Evolutionary conservation across 2,113 vertebrate species (phyloP).

Genomic region (Misgurnus mizolepis): DNA sequence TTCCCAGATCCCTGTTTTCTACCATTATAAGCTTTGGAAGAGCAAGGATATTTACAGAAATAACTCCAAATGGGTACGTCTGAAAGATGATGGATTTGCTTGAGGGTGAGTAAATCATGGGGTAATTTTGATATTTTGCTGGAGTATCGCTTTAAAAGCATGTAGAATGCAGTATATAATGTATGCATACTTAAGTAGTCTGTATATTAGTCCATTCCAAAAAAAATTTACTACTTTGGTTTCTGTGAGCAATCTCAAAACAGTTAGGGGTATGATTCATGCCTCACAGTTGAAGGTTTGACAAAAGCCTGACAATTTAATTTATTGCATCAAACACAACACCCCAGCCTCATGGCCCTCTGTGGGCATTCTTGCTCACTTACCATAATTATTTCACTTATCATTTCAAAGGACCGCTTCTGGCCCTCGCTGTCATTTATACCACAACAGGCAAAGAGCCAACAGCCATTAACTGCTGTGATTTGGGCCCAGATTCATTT

Average conservation of each 20-base stretch:
- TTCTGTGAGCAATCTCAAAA: not conserved
- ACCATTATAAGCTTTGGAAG: too few relatives aligned
- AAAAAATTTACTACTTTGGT: not conserved
- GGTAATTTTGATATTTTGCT: too few relatives aligned
- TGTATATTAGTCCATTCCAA: slow-evolving; percentile 8
- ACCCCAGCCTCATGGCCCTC: not conserved
- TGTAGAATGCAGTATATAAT: not conserved
- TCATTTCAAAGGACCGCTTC: slow-evolving; percentile 48
- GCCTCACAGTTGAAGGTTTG: slow-evolving; percentile 32
- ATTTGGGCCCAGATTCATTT: slow-evolving; percentile 30
- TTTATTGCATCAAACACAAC: slow-evolving; percentile 44
- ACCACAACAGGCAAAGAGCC: slow-evolving; percentile 27
- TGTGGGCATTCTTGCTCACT: slow-evolving; percentile 44
- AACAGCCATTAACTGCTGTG: slow-evolving; percentile 35
- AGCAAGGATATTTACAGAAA: too few relatives aligned
- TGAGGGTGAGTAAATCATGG: too few relatives aligned
- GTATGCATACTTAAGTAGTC: not conserved
- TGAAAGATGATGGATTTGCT: too few relatives aligned
- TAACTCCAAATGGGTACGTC: too few relatives aligned
- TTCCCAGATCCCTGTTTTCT: too few relatives aligned
- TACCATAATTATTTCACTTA: slow-evolving; percentile 54
- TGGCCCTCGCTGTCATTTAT: slow-evolving; percentile 37
- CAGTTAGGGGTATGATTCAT: slow-evolving; percentile 45
- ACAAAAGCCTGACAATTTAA: slow-evolving; percentile 47
- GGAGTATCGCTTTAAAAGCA: too few relatives aligned